Conservation (phyloP, 2,113 vertebrate species). For the Calyptomena viridis region DNA sequence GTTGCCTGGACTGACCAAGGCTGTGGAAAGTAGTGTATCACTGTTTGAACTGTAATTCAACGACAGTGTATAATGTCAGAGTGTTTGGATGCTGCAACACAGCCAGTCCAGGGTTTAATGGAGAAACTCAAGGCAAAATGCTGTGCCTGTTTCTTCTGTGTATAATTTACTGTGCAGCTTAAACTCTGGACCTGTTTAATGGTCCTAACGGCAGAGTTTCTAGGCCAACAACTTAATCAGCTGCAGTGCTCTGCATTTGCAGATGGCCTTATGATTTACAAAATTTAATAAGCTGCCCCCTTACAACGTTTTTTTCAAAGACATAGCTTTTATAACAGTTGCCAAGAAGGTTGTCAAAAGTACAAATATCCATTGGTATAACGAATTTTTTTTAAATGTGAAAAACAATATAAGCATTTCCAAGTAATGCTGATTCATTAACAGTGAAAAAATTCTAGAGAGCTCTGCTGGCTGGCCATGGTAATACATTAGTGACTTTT, state of each 20-base stretch:
- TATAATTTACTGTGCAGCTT: conserved; percentile 64
- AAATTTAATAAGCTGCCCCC: conserved; percentile 65
- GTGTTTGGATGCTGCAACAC: not conserved
- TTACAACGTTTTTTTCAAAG: conserved; percentile 18
- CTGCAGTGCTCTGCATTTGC: conserved; percentile 25
- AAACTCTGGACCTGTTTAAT: conserved; percentile 67
- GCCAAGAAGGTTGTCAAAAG: conserved; percentile 45
- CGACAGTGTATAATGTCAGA: not conserved
- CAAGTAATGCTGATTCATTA: conserved; percentile 59
- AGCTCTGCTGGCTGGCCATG: not conserved
- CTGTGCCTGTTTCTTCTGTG: conserved; percentile 30
- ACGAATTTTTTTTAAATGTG: not conserved
- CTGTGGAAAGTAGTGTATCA: not conserved
- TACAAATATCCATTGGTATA: conserved; percentile 15
- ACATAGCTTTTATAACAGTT: conserved; percentile 24
- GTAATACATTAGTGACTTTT: conserved; percentile 30
- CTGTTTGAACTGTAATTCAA: not conserved
- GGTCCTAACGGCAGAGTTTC: conserved; percentile 63
- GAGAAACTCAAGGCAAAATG: not conserved
- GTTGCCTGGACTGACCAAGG: not conserved
- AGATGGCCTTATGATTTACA: conserved; percentile 65
- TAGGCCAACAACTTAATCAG: conserved; percentile 67
- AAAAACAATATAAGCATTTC: conserved; percentile 13
- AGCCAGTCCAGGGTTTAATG: not conserved
- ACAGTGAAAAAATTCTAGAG: conserved; percentile 46